phyloP scores from a whole-genome alignment of 2,797 vertebrate genomes.

The Hyperoplus immaculatus region DNA sequence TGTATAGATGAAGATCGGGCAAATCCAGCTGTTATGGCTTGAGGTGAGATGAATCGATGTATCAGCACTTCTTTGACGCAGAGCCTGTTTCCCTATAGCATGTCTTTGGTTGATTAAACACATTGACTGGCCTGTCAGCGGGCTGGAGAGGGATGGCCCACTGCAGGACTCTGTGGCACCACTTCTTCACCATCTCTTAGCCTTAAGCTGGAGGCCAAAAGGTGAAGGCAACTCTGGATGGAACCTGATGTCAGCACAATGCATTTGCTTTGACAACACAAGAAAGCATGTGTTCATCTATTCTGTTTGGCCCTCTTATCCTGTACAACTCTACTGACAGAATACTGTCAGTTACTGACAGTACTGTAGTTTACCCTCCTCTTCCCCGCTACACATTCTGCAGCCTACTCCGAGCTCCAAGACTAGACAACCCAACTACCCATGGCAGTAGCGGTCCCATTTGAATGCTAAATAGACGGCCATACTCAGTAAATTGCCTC shows the following conservation, averaged over 20 bases:
- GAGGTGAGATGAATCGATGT: slow-evolving; percentile 67
- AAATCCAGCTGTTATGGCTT: slow-evolving; percentile 47
- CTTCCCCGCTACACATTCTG: neutral
- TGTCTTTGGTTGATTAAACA: slow-evolving; percentile 78
- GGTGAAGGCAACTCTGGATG: slow-evolving; percentile 28
- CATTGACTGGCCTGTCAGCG: slow-evolving; percentile 76
- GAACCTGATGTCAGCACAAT: slow-evolving; percentile 48
- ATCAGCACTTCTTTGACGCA: slow-evolving; percentile 74
- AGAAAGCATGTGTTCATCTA: slow-evolving; percentile 39
- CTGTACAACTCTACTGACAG: slow-evolving; percentile 17
- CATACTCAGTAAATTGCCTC: slow-evolving; percentile 60
- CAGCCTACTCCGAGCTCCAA: slow-evolving; percentile 18
- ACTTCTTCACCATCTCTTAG: slow-evolving; percentile 36
- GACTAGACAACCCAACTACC: slow-evolving; percentile 38
- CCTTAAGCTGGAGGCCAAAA: slow-evolving; percentile 49
- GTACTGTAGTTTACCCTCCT: slow-evolving; percentile 5
- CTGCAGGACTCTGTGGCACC: slow-evolving; percentile 42
- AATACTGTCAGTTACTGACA: slow-evolving; percentile 8
- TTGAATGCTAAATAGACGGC: slow-evolving; percentile 64
- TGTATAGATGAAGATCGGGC: slow-evolving; percentile 28
- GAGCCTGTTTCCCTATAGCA: slow-evolving; percentile 62
- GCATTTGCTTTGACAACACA: slow-evolving; percentile 44
- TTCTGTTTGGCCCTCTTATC: slow-evolving; percentile 14
- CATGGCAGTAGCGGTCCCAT: slow-evolving; percentile 33
- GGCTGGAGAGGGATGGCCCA: slow-evolving; percentile 66